These are phyloP conservation scores for Phasianus colchicus DNA, from an alignment of 2,113 vertebrate species.

Conservation along the genomic window DNA sequence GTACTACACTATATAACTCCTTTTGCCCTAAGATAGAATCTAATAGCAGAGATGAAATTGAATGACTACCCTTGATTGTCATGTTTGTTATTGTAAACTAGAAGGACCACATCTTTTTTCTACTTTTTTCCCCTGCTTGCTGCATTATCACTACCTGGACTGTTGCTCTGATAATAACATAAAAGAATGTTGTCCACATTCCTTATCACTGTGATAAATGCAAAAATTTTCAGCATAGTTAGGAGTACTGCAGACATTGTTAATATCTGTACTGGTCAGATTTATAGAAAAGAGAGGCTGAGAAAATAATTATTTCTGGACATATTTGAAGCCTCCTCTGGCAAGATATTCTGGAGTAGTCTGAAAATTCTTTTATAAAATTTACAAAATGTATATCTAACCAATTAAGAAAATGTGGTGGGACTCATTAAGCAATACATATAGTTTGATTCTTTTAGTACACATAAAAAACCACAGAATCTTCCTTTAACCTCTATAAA, in stretches of 20 bases:
- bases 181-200: fast-evolving
- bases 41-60: not conserved
- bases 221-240: not conserved
- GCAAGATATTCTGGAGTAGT: fast-evolving
- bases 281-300: not conserved
- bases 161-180: not conserved
- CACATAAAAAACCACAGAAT: not conserved
- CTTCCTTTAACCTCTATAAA: not conserved
- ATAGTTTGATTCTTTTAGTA: not conserved
- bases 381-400: not conserved
- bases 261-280: not conserved
- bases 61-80: not conserved
- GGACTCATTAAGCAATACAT: not conserved
- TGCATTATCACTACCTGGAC: not conserved
- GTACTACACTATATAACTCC: not conserved
- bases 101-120: not conserved
- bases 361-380: not conserved
- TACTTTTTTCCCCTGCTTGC: not conserved
- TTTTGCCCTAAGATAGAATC: not conserved
- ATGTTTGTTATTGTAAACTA: not conserved
- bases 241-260: not conserved
- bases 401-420: not conserved
- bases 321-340: not conserved
- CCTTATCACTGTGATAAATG: not conserved
- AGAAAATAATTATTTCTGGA: not conserved